A percentile compares a stretch with the other conserved stretches of the same genome.
These are phyloP conservation scores for Progne subis DNA, from an alignment of 2,113 vertebrate genomes.

Conservation along the genomic window DNA sequence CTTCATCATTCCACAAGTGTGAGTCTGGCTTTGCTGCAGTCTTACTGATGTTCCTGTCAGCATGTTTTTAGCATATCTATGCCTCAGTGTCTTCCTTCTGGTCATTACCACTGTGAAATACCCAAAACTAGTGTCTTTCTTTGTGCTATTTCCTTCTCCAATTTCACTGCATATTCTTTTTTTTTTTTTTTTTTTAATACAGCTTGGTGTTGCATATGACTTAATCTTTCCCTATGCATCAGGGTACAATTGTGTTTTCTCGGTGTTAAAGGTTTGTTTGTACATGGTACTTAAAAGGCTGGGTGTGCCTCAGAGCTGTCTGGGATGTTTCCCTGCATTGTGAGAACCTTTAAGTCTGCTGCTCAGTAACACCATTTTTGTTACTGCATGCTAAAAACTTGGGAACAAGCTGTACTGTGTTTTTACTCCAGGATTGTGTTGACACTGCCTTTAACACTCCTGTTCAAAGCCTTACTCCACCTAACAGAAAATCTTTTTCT, in stretches of 20 bases:
- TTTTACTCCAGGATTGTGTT: rapidly evolving
- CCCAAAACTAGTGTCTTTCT: neutral
- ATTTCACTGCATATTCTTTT: neutral
- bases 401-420: neutral
- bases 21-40: neutral
- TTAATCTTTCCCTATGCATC: neutral
- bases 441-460: neutral
- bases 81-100: neutral
- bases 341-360: neutral
- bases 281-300: neutral
- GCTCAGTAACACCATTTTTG: neutral
- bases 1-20: neutral
- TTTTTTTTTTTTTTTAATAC: neutral
- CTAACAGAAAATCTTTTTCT: neutral
- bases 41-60: neutral
- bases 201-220: neutral
- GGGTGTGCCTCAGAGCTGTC: neutral
- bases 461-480: neutral
- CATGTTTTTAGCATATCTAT: neutral
- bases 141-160: neutral
- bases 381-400: neutral
- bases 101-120: neutral
- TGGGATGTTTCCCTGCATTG: neutral
- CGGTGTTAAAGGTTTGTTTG: neutral
- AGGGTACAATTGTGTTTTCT: neutral